phyloP scores from a whole-genome alignment of 2,888 invertebrate species.

The Ennomos quercinarius region DNA sequence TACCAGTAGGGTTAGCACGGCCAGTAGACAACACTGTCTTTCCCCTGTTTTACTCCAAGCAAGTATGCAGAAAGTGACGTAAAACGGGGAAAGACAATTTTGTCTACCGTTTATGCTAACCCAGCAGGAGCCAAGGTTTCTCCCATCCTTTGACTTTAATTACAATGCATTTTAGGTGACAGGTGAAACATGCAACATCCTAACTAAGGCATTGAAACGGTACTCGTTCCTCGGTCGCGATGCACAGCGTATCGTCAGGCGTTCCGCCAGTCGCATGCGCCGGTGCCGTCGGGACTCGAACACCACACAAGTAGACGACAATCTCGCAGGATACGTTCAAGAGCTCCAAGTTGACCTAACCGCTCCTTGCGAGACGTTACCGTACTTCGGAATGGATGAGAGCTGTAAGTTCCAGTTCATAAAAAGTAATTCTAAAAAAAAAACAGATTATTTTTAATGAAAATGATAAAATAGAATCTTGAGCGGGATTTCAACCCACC shows the following conservation, averaged over 20 bases:
- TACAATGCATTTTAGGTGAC: constrained; percentile 34
- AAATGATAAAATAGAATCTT: no score
- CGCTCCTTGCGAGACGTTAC: constrained; percentile 87
- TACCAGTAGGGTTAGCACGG: no score
- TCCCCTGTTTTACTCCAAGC: no score
- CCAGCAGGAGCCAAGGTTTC: no score
- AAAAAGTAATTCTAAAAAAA: no score
- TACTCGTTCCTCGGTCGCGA: constrained; percentile 40
- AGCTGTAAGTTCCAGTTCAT: constrained; percentile 85
- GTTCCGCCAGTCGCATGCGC: constrained; percentile 16
- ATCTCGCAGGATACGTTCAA: constrained; percentile 55
- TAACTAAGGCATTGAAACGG: constrained; percentile 50
- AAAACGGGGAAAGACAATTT: no score
- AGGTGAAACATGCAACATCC: constrained; percentile 82
- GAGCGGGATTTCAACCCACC: no score
- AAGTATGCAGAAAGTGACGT: no score
- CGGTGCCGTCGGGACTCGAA: not conserved
- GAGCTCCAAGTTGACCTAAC: constrained; percentile 84
- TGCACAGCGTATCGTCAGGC: constrained; percentile 40
- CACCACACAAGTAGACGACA: constrained; percentile 23
- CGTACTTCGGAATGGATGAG: constrained; percentile 90
- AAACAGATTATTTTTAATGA: no score
- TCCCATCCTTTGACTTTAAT: no score
- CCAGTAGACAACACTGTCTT: no score
- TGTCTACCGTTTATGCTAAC: no score